Base-by-base conservation (phyloP, 2,797 vertebrate species). In the Molossus molossus region DNA sequence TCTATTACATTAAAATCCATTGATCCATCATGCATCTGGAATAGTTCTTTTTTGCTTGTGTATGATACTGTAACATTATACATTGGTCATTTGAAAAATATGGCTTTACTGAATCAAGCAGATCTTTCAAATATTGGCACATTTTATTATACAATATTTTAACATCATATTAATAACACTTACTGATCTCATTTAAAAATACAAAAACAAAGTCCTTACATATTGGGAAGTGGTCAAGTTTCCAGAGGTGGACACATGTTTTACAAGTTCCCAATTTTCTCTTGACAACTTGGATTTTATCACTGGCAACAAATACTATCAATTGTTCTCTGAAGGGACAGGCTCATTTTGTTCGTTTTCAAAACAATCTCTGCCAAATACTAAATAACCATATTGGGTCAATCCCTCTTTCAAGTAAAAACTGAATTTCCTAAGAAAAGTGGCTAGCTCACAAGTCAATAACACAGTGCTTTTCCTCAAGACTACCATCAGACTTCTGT, bases 281-380 rank as follows among this genome's bases (percentile, higher is more conserved):
- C 55, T 72, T 91, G 62, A 85, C 91, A 93, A 73, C 20, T 29
- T 82, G 62, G 29, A 93, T 75, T 81, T 81, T 84, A 45, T 77
- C 83, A 27, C 13, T 77, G 69, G 48, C 67, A 57, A 45, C 62
- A 73, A 53, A 94, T 72, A 57, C 33, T 67, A 15, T 53, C 69
- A 27, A 3, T 20, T 67, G 48, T 67, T 94, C 48, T 75, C 67
- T 53, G 20, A 85, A 77, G 57, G 55, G 25, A 29, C 40, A 55
- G 70, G 50, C 23, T 87, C 18, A 55, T 84, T 79, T 80, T 57
- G 62, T 48, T 80, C 73, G 62, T 82, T 76, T 67, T 58, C 21
- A 94, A 92, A 67, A 27, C 67, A 76, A 67, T 10, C 11, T 21
- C 23, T 81, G 73, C 29, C 93, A 90, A 40, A 76, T 17, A 14